These are phyloP conservation scores for Sarotherodon lohbergeri DNA, from an alignment of 2,113 vertebrate genomes.

Conservation along the genomic window DNA sequence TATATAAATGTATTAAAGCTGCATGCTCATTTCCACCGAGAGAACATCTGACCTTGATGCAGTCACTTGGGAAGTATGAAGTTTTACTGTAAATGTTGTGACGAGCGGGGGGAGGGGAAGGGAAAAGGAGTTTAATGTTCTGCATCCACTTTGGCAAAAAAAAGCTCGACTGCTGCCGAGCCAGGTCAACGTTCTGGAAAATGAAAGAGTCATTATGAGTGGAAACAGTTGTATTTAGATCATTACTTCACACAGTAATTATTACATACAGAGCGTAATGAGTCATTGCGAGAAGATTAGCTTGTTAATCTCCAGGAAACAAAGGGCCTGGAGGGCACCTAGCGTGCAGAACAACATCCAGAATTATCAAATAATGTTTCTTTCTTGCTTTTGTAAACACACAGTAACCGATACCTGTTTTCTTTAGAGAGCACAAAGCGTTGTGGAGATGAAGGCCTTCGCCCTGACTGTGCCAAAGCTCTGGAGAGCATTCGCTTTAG, in stretches of 20 bases:
- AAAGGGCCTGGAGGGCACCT: conserved; percentile 29
- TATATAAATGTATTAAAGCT: conserved; percentile 3
- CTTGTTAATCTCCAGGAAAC: conserved; percentile 59
- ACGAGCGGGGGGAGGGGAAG: background rate
- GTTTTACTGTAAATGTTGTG: conserved; percentile 37
- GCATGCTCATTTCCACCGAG: background rate
- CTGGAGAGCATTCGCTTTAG: conserved; percentile 25
- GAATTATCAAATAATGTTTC: conserved; percentile 41
- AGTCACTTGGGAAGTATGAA: conserved; percentile 34
- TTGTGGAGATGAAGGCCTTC: background rate
- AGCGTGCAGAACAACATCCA: conserved; percentile 14
- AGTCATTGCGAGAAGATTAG: conserved; percentile 68
- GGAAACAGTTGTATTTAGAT: conserved; percentile 68
- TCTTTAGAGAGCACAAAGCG: conserved; percentile 19
- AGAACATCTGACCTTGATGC: conserved; percentile 1
- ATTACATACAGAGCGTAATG: conserved; percentile 66
- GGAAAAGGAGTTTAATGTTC: conserved; percentile 45
- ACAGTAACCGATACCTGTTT: conserved; percentile 30
- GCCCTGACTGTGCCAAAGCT: conserved; percentile 8
- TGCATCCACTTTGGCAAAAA: conserved; percentile 58
- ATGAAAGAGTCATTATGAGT: conserved; percentile 63
- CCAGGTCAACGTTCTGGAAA: conserved; percentile 61
- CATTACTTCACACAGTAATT: conserved; percentile 68
- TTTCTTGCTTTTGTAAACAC: conserved; percentile 42
- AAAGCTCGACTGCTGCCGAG: conserved; percentile 20